Evolutionary conservation across 2,113 vertebrate genomes (phyloP), one percentile per base, ranked within the genome.

Genomic region (Trichechus manatus): DNA sequence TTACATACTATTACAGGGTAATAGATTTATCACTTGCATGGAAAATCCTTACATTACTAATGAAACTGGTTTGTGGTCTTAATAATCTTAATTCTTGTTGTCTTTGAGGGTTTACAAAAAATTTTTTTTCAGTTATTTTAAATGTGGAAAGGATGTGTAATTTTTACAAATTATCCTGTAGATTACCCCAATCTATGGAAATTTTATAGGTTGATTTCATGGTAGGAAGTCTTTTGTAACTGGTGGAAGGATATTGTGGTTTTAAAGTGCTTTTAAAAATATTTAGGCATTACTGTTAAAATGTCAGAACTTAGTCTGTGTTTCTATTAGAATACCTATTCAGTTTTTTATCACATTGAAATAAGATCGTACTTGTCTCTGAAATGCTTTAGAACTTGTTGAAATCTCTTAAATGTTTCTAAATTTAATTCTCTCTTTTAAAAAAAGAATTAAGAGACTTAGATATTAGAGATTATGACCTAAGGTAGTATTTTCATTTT

Each of bases 141-240:
- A 88, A 61, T 92, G 92, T 92, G 80, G 27, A 90, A 77, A 89
- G n/a, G 25, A 80, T 75, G 42, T 31, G 20, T 94, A 81, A 33
- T 79, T 92, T n/a, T 66, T 86, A 75, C 22, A 66, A 77, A 85
- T 17, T 86, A 6, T 70, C 25, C 70, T 75, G 59, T 25, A 91
- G 61, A 75, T 93, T 77, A 91, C 25, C 77, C 7, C 29, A 64
- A 33, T 91, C 36, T 92, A 3, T 92, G 23, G 64, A 61, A 33
- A 93, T 93, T 96, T 97, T 89, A 91, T 39, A 91, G 78, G 68
- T 92, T 59, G 80, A 92, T 93, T 93, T 93, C 56, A 91, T 78
- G 66, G 59, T 92, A 75, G 82, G 61, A 95, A 91, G 63, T 84
- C 83, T 90, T 97, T 92, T 89, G 50, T 96, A 82, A 81, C 83